Percentiles rank a stretch among this genome's conserved stretches.
Evolutionary conservation across 1,140 invertebrate genomes (phyloP).

Genomic region (Ceratosolen solmsi): DNA sequence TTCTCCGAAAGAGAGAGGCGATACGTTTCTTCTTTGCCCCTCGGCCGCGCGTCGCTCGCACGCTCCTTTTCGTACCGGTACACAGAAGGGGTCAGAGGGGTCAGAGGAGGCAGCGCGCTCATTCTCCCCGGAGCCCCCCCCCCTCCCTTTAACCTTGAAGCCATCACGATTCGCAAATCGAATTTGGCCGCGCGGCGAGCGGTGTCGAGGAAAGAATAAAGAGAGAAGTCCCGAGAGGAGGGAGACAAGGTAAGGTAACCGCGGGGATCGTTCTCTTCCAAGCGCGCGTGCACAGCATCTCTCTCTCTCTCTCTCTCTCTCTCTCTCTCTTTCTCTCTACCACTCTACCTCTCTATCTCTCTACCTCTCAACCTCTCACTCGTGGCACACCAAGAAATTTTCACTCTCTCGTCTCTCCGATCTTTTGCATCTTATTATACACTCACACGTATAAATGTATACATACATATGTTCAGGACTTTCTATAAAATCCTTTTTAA

Average conservation of each 20-base stretch:
- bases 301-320: constrained; percentile 32
- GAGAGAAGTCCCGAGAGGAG: neutral
- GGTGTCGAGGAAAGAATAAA: constrained; percentile 1
- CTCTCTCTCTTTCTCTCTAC: neutral
- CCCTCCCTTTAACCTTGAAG: constrained; percentile 47
- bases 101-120: constrained; percentile 16
- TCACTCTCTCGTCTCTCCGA: constrained; percentile 15
- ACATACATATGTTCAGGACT: neutral
- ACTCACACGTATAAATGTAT: neutral
- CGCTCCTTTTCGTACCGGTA: neutral
- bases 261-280: constrained; percentile 1
- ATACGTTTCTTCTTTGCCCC: neutral
- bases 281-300: constrained; percentile 36
- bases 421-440: neutral
- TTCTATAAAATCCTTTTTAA: constrained; percentile 36
- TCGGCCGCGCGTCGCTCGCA: neutral
- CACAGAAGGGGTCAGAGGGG: constrained; percentile 38
- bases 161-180: constrained; percentile 50
- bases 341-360: neutral
- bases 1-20: constrained; percentile 16
- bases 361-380: neutral
- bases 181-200: constrained; percentile 30
- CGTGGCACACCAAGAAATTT: neutral
- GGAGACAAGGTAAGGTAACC: constrained; percentile 44
- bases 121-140: neutral